Conservation (phyloP, 2,888 invertebrate species). For the Timandra comae region DNA sequence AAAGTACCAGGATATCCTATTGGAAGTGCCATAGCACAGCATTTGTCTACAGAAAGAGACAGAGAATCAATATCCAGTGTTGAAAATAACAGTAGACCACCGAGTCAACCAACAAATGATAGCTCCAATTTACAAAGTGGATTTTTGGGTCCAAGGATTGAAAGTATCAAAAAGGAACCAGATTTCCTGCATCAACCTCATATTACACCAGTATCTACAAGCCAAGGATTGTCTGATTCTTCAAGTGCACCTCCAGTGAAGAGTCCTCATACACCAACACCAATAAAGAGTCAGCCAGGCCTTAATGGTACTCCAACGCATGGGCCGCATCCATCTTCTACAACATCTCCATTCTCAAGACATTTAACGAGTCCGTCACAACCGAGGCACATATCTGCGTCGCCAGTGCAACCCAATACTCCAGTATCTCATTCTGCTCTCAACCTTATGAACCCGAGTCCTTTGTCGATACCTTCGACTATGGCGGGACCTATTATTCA, state of each 20-base stretch:
- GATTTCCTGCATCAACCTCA: conserved; percentile 76
- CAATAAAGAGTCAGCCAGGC: conserved; percentile 65
- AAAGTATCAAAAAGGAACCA: conserved; percentile 85
- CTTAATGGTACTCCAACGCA: conserved; percentile 60
- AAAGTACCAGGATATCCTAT: conserved; percentile 85
- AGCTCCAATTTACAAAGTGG: conserved; percentile 67
- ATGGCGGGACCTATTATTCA: conserved; percentile 84
- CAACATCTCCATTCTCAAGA: conserved; percentile 70
- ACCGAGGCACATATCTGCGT: conserved; percentile 66
- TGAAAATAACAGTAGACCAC: conserved; percentile 65
- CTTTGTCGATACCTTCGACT: conserved; percentile 78
- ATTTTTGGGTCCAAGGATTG: conserved; percentile 81
- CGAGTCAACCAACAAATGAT: conserved; percentile 69
- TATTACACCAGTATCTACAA: conserved; percentile 70
- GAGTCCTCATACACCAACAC: conserved; percentile 73
- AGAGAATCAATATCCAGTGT: conserved; percentile 67
- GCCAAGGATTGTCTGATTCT: conserved; percentile 63
- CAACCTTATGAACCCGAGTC: conserved; percentile 78
- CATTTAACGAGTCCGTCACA: conserved; percentile 71
- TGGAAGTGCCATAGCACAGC: conserved; percentile 69
- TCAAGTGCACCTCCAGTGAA: conserved; percentile 74
- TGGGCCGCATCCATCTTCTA: conserved; percentile 56
- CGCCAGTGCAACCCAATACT: conserved; percentile 62
- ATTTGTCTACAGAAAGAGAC: conserved; percentile 67
- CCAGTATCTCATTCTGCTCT: conserved; percentile 79